These are phyloP conservation scores for Archocentrus centrarchus DNA, from an alignment of 2,113 vertebrate genomes.

Conservation along the genomic window DNA sequence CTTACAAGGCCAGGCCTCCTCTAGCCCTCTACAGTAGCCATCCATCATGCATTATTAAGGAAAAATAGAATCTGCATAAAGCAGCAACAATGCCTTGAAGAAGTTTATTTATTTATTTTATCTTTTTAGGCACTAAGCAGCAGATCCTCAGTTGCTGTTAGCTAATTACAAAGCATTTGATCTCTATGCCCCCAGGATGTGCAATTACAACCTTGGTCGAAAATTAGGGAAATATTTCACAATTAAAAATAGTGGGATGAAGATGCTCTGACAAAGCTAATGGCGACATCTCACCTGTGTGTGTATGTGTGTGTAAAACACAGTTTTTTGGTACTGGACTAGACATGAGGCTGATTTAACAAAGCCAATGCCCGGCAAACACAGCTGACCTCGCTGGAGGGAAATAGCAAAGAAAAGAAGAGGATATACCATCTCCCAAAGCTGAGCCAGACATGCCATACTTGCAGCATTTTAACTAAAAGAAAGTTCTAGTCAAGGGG, in stretches of 20 bases:
- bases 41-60: constrained; percentile 79
- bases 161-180: constrained; percentile 74
- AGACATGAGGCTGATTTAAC: constrained; percentile 49
- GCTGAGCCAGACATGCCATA: constrained; percentile 25
- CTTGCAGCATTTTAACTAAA: constrained; percentile 50
- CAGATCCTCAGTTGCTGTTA: constrained; percentile 57
- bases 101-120: constrained; percentile 75
- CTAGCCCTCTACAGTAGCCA: constrained; percentile 63
- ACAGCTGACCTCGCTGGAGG: constrained; percentile 62
- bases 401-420: constrained; percentile 26
- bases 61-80: constrained; percentile 77
- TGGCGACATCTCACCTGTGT: constrained; percentile 56
- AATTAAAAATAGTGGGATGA: constrained; percentile 75
- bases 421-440: constrained; percentile 41
- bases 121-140: constrained; percentile 58
- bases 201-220: constrained; percentile 72
- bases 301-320: constrained; percentile 21
- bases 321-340: constrained; percentile 1
- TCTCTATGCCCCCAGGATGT: constrained; percentile 78
- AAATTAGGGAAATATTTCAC: constrained; percentile 81
- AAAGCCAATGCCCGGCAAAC: constrained; percentile 51
- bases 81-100: constrained; percentile 76
- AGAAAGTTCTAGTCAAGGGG: constrained; percentile 38
- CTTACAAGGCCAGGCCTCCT: constrained; percentile 76
- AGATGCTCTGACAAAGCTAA: constrained; percentile 72